Conservation (phyloP, 2,113 vertebrate species). For the Forbesichthys agassizii region DNA sequence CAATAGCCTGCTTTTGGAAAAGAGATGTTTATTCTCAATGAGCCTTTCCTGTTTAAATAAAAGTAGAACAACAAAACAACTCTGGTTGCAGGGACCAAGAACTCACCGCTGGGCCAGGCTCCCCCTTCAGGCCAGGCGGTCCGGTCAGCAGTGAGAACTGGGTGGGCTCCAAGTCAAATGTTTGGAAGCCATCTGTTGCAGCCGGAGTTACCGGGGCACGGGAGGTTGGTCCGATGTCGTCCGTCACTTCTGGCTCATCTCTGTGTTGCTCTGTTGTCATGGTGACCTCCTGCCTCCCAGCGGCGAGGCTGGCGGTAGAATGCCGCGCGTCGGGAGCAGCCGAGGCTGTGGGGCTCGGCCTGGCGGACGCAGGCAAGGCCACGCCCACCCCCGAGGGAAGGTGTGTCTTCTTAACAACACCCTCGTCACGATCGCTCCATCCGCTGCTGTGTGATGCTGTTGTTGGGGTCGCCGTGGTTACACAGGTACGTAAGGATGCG, state of each 20-base stretch:
- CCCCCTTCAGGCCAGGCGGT: constrained; percentile 86
- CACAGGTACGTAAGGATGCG: constrained; percentile 37
- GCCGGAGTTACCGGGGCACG: constrained; percentile 72
- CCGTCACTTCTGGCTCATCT: constrained; percentile 53
- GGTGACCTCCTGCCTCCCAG: constrained; percentile 40
- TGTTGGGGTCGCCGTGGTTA: constrained; percentile 36
- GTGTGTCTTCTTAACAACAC: constrained; percentile 52
- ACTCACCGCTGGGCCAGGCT: constrained; percentile 87
- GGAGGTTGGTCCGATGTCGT: constrained; percentile 56
- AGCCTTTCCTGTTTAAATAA: too few relatives aligned
- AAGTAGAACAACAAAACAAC: background rate
- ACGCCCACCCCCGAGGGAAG: constrained; percentile 44
- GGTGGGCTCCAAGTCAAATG: constrained; percentile 82
- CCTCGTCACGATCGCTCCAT: constrained; percentile 48
- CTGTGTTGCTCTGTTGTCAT: constrained; percentile 46
- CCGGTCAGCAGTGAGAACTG: constrained; percentile 80
- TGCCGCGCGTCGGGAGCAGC: constrained; percentile 36
- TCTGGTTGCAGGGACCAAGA: constrained; percentile 23
- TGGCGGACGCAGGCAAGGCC: constrained; percentile 40
- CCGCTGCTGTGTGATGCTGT: constrained; percentile 38
- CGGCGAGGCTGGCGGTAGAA: constrained; percentile 14
- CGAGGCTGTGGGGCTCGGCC: constrained; percentile 43
- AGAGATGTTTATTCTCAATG: too few relatives aligned
- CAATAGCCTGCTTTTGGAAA: too few relatives aligned
- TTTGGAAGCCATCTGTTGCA: constrained; percentile 79